Conservation (phyloP, 2,113 vertebrate species). For the Galbula dea region DNA sequence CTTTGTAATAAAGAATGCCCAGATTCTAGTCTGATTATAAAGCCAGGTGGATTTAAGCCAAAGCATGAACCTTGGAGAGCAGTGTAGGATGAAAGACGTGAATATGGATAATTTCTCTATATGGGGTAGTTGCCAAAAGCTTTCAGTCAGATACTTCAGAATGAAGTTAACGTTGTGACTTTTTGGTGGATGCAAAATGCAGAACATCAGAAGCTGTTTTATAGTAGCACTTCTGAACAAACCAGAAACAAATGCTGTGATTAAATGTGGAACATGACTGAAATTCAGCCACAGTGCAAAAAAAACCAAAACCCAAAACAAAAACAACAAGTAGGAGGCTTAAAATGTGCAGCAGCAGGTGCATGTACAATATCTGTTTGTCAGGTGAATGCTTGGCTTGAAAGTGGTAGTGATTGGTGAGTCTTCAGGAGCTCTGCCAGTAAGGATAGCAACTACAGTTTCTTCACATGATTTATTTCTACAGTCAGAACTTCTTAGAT, state of each 20-base stretch:
- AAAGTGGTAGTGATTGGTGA: neutral
- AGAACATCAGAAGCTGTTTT: neutral
- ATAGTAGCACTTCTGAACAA: neutral
- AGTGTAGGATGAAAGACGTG: neutral
- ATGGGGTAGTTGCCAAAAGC: neutral
- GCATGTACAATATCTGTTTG: neutral
- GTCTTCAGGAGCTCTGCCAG: neutral
- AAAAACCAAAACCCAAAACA: too few species aligned
- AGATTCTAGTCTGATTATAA: constrained; percentile 5
- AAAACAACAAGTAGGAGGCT: neutral
- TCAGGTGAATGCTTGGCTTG: neutral
- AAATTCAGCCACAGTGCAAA: neutral
- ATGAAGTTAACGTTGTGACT: neutral
- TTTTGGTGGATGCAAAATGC: neutral
- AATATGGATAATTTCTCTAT: neutral
- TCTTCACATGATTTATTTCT: neutral
- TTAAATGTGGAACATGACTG: neutral
- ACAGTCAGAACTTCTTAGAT: neutral
- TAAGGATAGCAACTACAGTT: neutral
- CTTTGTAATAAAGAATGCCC: constrained; percentile 4
- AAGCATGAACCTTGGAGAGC: neutral
- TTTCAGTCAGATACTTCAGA: neutral
- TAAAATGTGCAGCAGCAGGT: neutral
- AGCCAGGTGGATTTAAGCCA: constrained; percentile 24
- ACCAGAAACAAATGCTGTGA: neutral